Conservation (phyloP, 2,797 vertebrate genomes). For the Sebastes elongatus region DNA sequence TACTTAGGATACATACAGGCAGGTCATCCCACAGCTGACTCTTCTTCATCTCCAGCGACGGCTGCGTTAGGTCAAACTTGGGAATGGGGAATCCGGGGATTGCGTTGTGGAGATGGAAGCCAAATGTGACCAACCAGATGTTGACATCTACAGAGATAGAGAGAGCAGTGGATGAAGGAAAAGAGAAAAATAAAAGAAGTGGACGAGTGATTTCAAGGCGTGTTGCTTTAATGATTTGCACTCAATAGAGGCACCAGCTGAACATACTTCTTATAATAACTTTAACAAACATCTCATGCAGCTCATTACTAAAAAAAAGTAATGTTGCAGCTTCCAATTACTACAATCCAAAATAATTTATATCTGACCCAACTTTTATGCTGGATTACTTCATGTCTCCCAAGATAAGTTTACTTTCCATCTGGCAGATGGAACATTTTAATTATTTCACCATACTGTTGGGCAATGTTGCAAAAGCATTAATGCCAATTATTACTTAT, state of each 20-base stretch:
- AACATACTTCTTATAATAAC: background rate
- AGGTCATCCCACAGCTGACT: conserved; percentile 98
- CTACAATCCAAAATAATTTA: background rate
- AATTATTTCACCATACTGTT: background rate
- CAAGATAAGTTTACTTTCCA: background rate
- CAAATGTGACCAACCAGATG: conserved; percentile 99
- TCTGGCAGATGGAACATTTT: background rate
- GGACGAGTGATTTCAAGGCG: background rate
- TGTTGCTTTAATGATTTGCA: background rate
- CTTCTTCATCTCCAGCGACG: conserved; percentile 96
- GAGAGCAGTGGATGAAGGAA: background rate
- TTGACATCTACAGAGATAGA: conserved; percentile 88
- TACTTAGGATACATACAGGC: conserved; percentile 83
- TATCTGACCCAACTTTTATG: background rate
- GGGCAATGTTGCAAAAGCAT: background rate
- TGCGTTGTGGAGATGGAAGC: conserved; percentile 98
- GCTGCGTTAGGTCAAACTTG: conserved; percentile 93
- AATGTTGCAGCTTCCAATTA: background rate
- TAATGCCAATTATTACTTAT: background rate
- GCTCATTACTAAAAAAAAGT: background rate
- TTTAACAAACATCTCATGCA: background rate
- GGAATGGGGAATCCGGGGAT: conserved; percentile 98
- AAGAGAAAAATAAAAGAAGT: background rate
- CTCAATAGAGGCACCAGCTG: background rate
- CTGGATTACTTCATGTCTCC: background rate